phyloP scores from a whole-genome alignment of 2,113 vertebrate species.

The Macheiramphus alcinus region DNA sequence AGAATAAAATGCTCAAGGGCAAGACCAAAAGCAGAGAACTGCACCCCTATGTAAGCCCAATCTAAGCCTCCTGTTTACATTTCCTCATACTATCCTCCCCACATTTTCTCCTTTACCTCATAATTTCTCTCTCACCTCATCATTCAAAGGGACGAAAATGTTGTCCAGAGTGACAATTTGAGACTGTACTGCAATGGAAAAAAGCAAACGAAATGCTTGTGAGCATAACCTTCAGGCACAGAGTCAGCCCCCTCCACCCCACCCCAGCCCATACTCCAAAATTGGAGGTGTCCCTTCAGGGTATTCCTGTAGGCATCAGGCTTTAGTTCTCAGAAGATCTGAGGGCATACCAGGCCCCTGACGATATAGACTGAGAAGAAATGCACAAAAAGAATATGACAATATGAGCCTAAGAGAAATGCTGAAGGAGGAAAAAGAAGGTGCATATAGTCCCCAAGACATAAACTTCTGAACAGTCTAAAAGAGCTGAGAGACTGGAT shows the following conservation, averaged over 20 bases:
- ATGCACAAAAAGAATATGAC: not conserved
- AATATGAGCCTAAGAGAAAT: not conserved
- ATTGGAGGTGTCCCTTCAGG: not conserved
- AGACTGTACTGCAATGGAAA: not conserved
- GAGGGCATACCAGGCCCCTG: not conserved
- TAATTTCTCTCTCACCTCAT: not conserved
- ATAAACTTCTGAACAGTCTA: not conserved
- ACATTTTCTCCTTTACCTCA: not conserved
- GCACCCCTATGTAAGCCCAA: not conserved
- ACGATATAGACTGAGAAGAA: not conserved
- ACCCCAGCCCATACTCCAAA: not conserved
- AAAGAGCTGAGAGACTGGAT: not conserved
- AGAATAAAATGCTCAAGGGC: not conserved
- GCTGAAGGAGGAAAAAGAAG: not conserved
- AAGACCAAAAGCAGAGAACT: not conserved
- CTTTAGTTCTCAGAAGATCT: not conserved
- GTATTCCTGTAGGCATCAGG: not conserved
- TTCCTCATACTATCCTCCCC: not conserved
- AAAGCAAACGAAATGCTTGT: not conserved
- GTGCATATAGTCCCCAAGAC: not conserved
- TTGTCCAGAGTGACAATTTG: not conserved
- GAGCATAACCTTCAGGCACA: not conserved
- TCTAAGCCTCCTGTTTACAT: not conserved
- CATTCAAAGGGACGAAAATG: not conserved
- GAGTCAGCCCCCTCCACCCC: not conserved